phyloP scores from a whole-genome alignment of 2,113 vertebrate genomes.

The Amazona guildingii region DNA sequence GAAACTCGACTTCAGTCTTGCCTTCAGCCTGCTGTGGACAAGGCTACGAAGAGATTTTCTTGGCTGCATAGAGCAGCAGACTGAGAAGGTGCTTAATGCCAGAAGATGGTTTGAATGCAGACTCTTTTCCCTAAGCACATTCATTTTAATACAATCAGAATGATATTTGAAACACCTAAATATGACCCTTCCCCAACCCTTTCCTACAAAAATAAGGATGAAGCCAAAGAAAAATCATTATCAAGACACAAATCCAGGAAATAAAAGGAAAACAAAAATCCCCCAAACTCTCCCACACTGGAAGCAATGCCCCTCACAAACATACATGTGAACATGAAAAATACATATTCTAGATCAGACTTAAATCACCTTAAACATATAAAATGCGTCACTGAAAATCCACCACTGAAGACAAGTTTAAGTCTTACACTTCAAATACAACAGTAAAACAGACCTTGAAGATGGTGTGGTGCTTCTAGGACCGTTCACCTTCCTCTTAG shows the following conservation, averaged over 20 bases:
- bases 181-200: neutral
- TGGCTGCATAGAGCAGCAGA: neutral
- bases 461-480: neutral
- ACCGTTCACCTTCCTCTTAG: neutral
- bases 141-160: neutral
- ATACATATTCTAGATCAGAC: neutral
- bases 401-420: neutral
- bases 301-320: neutral
- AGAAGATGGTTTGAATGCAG: neutral
- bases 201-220: neutral
- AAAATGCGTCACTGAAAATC: neutral
- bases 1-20: neutral
- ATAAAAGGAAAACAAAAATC: neutral
- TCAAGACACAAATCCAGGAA: neutral
- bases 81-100: neutral
- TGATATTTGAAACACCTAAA: neutral
- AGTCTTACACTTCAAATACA: neutral
- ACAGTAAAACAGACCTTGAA: neutral
- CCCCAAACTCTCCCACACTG: neutral
- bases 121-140: neutral
- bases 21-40: neutral
- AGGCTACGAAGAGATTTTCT: neutral
- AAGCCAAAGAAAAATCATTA: neutral
- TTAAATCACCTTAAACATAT: neutral
- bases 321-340: neutral